Conservation (phyloP, 2,113 vertebrate species). For the Mesitornis unicolor region DNA sequence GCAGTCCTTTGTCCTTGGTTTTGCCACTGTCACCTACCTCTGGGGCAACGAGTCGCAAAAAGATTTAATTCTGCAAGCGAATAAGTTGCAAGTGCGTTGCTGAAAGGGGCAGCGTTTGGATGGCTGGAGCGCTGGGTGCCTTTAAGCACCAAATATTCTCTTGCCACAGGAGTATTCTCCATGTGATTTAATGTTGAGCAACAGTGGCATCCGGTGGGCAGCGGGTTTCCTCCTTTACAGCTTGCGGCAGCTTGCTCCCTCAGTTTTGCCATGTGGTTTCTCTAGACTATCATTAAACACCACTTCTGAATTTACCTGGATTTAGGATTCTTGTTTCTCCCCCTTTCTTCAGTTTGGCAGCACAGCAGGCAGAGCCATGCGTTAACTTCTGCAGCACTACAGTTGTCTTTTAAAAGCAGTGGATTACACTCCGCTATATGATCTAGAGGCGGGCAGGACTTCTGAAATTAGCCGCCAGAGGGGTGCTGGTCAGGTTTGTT, state of each 20-base stretch:
- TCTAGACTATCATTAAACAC: not conserved
- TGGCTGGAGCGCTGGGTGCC: not conserved
- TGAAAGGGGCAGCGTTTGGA: not conserved
- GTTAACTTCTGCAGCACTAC: not conserved
- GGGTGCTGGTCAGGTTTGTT: no score
- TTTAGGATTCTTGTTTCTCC: not conserved
- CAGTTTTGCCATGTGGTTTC: not conserved
- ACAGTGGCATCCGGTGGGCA: constrained; percentile 78
- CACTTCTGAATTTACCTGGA: not conserved
- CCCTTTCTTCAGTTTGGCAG: not conserved
- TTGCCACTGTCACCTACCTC: not conserved
- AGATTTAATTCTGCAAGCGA: not conserved
- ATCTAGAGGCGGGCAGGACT: not conserved
- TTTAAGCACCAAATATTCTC: constrained; percentile 30
- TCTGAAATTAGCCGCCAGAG: not conserved
- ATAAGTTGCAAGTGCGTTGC: not conserved
- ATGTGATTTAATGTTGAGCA: constrained; percentile 58
- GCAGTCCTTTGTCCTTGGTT: not conserved
- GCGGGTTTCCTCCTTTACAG: not conserved
- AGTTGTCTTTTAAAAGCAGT: accelerated
- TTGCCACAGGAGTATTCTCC: constrained; percentile 49
- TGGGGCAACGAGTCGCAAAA: not conserved
- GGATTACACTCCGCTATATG: accelerated
- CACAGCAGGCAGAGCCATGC: not conserved
- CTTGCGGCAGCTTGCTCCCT: not conserved